Evolutionary conservation across 2,888 invertebrate genomes (phyloP), one percentile per base, ranked within the genome.

Genomic region (Tortrix viridana): DNA sequence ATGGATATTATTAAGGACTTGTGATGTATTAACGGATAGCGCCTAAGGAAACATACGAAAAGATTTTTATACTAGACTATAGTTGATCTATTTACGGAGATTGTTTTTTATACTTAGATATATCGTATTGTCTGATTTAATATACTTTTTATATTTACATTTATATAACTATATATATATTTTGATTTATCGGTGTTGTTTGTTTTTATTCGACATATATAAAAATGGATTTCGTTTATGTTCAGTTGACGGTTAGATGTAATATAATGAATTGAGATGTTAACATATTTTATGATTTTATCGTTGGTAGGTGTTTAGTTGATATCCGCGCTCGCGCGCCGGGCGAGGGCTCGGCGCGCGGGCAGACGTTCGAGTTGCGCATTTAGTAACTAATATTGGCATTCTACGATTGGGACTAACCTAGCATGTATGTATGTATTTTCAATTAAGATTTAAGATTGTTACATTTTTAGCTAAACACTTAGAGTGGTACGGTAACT

Each of bases 331-430:
- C 16, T 57, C 49, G 56, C 69, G 23, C 63, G 44, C 52, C 69
- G 69, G 48, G 62, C 58, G 63, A 58, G 55, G 71, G 75, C 69
- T 76, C 79, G 90, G 89, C 88, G 91, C 89, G 88, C 81, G 85
- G 79, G 89, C 87, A 87, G 86, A 84, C 88, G 88, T 85, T 85
- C 85, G 82, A 86, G 88, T 90, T 88, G 87, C 88, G 89, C 90
- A 86, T 90, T 88, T 89, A 88, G 89, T 90, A 85, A 89, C 91
- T 89, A 88, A 91, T 90, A 92, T 92, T 91, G 92, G 92, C 92
- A 92, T 92, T 91, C 89, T 91, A 90, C 90, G 91, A 92, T 92
- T 92, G 92, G 92, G 92, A 92, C 92, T 92, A 92, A 92, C 92
- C 90, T 92, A 92, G 92, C 89, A 88, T 89, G 88, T 90, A 91